Percentiles rank a stretch among this genome's conserved stretches.
These are phyloP conservation scores for Onychorhynchus coronatus DNA, from an alignment of 2,113 vertebrate species.

Conservation along the genomic window DNA sequence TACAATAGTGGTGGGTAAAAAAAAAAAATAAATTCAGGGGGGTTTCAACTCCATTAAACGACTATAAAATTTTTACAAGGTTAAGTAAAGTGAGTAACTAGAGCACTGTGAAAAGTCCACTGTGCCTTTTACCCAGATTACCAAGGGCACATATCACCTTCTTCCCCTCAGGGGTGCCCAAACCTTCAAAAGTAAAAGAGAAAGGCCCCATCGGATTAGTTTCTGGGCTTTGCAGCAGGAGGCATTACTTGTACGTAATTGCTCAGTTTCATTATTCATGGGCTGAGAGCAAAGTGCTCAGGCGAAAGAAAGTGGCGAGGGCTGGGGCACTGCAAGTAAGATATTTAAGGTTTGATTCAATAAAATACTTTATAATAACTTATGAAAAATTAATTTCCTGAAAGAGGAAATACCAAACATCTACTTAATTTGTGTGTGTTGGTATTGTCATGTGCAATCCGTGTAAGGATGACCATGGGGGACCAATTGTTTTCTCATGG, in stretches of 20 bases:
- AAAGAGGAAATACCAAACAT: not conserved
- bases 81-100: conserved; percentile 12
- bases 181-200: conserved; percentile 12
- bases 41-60: not conserved
- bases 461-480: not conserved
- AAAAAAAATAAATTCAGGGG: not conserved
- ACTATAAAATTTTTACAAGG: conserved; percentile 45
- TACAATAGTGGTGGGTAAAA: not conserved
- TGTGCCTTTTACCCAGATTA: conserved; percentile 19
- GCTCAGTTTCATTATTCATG: conserved; percentile 49
- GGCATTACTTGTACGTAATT: not conserved
- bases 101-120: not conserved
- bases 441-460: not conserved
- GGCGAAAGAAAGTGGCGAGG: not conserved
- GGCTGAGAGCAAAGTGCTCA: not conserved
- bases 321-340: not conserved
- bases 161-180: not conserved
- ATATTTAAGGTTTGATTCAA: not conserved
- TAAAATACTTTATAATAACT: conserved; percentile 22
- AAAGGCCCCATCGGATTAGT: conserved; percentile 10
- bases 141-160: conserved; percentile 2
- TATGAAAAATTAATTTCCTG: conserved; percentile 50
- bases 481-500: not conserved
- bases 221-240: conserved; percentile 26
- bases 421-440: not conserved